Evolutionary conservation across 2,888 invertebrate species (phyloP), one percentile per base, ranked within the genome.

Genomic region (Ctena decussata): DNA sequence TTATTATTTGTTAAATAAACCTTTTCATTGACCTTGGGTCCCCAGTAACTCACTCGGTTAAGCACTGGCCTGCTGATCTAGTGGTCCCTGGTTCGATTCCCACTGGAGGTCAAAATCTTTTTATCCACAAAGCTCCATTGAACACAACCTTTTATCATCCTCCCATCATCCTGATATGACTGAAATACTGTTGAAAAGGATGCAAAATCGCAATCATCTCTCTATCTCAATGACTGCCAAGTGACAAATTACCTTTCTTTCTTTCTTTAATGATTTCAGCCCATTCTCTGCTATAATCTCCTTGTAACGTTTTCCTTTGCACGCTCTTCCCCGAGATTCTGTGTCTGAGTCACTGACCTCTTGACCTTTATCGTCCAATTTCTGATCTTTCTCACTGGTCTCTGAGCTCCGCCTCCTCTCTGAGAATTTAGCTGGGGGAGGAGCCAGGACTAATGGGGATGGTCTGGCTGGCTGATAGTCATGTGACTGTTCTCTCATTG

Each of bases 301-400:
- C 80, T 91, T 92, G 83, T 94, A 93, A 71, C 93, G 83, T 81
- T 93, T 92, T 32, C 93, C 93, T 79, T 93, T 94, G 65, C 92
- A 92, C 5, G 92, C 82, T 39, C 94, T 90, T 49, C 87, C 91
- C 73, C 88, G 90, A 11, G 76, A 80, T 60, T 92, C 91, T 6
- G 77, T 72, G 77, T 89, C 90, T 0, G 84, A 79, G 41, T 86
- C 85, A 27, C 53, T 71, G 6, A 80, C 81, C 65, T 89, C 87
- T 12, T 89, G 86, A 27, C 27, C 37, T 35, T 77, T 57, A 49
- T 60, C 60, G 11, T 84, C 77, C 44, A 49, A 57, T 24, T 60
- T 80, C 41, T 87, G 85, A 82, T 76, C 77, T 74, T 65, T 65
- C 80, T 83, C 77, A 35, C 37, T 24, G 32, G 57, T 53, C 15